Percentiles rank a stretch among this genome's conserved stretches.
phyloP scores from a whole-genome alignment of 1,140 invertebrate genomes.

The Drosophila auraria region DNA sequence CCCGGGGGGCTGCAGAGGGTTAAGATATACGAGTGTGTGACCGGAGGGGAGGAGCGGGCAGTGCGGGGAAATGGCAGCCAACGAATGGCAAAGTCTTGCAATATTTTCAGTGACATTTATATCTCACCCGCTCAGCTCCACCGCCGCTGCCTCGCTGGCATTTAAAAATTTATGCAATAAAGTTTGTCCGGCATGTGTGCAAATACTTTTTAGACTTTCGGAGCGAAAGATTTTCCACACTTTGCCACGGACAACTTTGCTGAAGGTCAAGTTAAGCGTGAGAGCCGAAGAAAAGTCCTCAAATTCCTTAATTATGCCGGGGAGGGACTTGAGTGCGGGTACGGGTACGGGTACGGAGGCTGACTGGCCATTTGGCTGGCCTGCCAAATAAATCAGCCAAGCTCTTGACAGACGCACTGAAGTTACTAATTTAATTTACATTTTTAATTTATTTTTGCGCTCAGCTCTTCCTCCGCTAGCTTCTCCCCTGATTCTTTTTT shows the following conservation, averaged over 20 bases:
- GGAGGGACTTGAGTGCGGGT: neutral
- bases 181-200: conserved; percentile 49
- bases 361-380: conserved; percentile 45
- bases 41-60: neutral
- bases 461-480: conserved; percentile 23
- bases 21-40: conserved; percentile 22
- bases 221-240: conserved; percentile 47
- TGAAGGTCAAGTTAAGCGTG: conserved; percentile 58
- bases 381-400: conserved; percentile 80
- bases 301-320: conserved; percentile 44
- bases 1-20: conserved; percentile 3
- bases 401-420: conserved; percentile 83
- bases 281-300: conserved; percentile 36
- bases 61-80: conserved; percentile 10
- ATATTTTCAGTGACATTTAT: conserved; percentile 81
- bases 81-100: conserved; percentile 61
- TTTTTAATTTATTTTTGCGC: conserved; percentile 81
- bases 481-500: conserved; percentile 35
- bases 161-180: conserved; percentile 82
- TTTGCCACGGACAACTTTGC: conserved; percentile 40
- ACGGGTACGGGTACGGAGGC: neutral
- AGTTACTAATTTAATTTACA: conserved; percentile 84
- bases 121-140: conserved; percentile 37
- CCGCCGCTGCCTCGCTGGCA: conserved; percentile 32
- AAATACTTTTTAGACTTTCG: conserved; percentile 34